A percentile compares a stretch with the other conserved stretches of the same genome.
These are phyloP conservation scores for Apamea monoglypha DNA, from an alignment of 2,888 invertebrate species.

Conservation along the genomic window DNA sequence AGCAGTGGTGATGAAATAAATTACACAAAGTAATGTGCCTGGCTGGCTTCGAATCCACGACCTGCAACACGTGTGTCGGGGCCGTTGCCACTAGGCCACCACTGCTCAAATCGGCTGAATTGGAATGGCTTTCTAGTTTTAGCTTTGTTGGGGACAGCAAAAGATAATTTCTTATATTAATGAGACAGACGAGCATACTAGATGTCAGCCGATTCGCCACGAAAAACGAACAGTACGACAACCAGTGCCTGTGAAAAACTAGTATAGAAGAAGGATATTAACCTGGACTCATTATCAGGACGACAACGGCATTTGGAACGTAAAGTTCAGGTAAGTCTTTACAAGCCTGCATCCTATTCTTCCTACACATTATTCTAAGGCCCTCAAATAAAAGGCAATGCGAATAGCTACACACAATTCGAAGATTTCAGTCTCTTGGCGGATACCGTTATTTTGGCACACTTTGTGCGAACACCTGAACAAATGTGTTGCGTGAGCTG, in stretches of 20 bases:
- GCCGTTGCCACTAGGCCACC: no score
- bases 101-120: neutral
- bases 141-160: neutral
- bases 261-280: neutral
- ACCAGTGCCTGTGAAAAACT: neutral
- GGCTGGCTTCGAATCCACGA: no score
- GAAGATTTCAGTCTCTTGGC: slow-evolving; percentile 4
- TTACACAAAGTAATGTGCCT: no score
- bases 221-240: neutral
- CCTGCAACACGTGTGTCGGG: no score
- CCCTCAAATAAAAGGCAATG: neutral
- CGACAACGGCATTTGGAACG: neutral
- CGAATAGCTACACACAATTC: neutral
- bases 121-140: neutral
- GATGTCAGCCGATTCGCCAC: no score
- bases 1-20: no score
- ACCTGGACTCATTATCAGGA: neutral
- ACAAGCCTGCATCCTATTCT: neutral
- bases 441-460: neutral
- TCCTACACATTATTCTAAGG: neutral
- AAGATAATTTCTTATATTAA: neutral
- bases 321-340: neutral
- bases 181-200: neutral
- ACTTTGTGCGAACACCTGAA: neutral
- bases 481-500: neutral